Percentiles rank a stretch among this genome's conserved stretches.
phyloP scores from a whole-genome alignment of 2,797 vertebrate genomes.

The Microctenopoma stevenorrisi region DNA sequence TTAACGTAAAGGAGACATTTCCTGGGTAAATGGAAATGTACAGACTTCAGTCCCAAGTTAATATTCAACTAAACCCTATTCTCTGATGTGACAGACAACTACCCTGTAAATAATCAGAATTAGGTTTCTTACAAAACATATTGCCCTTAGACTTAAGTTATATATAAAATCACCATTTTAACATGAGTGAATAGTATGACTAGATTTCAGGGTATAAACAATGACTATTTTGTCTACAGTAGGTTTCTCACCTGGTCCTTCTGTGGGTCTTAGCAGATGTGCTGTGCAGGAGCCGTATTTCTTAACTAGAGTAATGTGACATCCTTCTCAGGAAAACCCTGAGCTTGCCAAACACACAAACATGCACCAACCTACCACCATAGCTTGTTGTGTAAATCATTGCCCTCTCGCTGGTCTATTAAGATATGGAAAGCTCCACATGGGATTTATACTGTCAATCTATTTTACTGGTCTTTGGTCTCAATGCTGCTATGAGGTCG shows the following conservation, averaged over 20 bases:
- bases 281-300: constrained; percentile 53
- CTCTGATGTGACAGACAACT: too few species aligned
- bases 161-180: too few species aligned
- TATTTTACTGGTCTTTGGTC: constrained; percentile 81
- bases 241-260: constrained; percentile 46
- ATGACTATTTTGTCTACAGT: constrained; percentile 40
- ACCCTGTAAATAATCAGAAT: too few species aligned
- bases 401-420: constrained; percentile 78
- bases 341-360: constrained; percentile 68
- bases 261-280: constrained; percentile 63
- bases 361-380: constrained; percentile 36
- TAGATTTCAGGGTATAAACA: constrained; percentile 29
- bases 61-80: too few species aligned
- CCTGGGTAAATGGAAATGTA: too few species aligned
- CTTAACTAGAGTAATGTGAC: constrained; percentile 68
- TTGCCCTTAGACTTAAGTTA: too few species aligned
- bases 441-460: constrained; percentile 84
- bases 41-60: too few species aligned
- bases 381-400: constrained; percentile 76
- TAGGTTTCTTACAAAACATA: too few species aligned
- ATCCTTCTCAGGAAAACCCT: constrained; percentile 54
- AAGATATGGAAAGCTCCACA: constrained; percentile 82
- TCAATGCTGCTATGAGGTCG: constrained; percentile 77
- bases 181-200: too few species aligned
- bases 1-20: too few species aligned